A percentile compares a stretch with the other conserved stretches of the same genome.
phyloP scores from a whole-genome alignment of 2,888 invertebrate species.

The Cheilosia grossa region DNA sequence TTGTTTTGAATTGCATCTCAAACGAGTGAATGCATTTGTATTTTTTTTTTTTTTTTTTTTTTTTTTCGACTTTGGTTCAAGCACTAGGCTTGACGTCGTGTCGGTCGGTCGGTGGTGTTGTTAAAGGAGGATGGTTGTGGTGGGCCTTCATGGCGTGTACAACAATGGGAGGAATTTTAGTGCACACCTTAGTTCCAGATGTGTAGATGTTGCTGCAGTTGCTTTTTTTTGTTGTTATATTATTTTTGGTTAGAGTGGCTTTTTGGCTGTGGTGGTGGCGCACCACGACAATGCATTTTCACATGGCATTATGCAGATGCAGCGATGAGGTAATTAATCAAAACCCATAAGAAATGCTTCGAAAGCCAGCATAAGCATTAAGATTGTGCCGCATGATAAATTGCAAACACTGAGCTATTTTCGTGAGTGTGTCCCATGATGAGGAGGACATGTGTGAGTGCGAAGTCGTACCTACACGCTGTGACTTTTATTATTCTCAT shows the following conservation, averaged over 20 bases:
- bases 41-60: neutral
- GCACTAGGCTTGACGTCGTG: constrained; percentile 32
- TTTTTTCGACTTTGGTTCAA: constrained; percentile 15
- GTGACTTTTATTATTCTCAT: constrained; percentile 48
- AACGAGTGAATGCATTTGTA: constrained; percentile 52
- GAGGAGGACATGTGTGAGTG: neutral
- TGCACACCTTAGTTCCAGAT: constrained; percentile 70
- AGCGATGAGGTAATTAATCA: constrained; percentile 72
- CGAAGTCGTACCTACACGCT: neutral
- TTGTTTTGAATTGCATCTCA: constrained; percentile 45
- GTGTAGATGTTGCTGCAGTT: constrained; percentile 38
- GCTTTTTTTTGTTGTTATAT: too few species aligned
- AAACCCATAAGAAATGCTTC: constrained; percentile 57
- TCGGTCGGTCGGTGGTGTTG: constrained; percentile 18
- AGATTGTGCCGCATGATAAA: constrained; percentile 55
- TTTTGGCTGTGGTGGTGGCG: constrained; percentile 38
- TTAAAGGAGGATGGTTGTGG: constrained; percentile 8
- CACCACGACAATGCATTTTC: constrained; percentile 56
- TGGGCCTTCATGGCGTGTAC: constrained; percentile 46
- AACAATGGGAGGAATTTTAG: constrained; percentile 70
- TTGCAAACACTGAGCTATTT: constrained; percentile 36
- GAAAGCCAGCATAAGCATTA: constrained; percentile 63
- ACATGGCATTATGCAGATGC: constrained; percentile 72
- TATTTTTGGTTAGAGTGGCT: constrained; percentile 19
- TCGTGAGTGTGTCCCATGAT: neutral